phyloP scores from a whole-genome alignment of 2,797 vertebrate genomes.

The Girardinus metallicus region DNA sequence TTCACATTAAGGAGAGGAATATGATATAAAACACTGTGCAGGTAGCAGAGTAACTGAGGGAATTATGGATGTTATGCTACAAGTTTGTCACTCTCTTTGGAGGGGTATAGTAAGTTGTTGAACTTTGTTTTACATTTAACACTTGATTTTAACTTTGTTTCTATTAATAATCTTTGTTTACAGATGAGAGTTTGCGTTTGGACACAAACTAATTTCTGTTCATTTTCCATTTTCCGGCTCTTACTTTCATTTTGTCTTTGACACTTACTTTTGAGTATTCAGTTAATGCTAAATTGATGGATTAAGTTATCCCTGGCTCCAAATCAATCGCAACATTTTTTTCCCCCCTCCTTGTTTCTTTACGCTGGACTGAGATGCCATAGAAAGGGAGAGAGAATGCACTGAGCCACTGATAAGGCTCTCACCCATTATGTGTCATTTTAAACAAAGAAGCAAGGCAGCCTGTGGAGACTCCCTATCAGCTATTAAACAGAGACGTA shows the following conservation, averaged over 20 bases:
- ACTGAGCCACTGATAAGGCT: constrained; percentile 94
- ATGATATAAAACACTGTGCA: background rate
- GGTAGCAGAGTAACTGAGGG: background rate
- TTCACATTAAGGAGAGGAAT: background rate
- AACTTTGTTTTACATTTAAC: constrained; percentile 25
- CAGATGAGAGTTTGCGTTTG: constrained; percentile 47
- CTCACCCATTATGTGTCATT: constrained; percentile 95
- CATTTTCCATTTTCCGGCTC: constrained; percentile 70
- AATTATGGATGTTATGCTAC: background rate
- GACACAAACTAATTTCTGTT: constrained; percentile 78
- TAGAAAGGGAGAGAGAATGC: constrained; percentile 79
- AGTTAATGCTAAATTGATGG: constrained; percentile 96
- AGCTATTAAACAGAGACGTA: constrained; percentile 95
- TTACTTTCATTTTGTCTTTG: constrained; percentile 80
- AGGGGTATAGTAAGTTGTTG: background rate
- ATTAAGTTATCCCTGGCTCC: constrained; percentile 93
- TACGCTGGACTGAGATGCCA: constrained; percentile 53
- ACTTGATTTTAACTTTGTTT: constrained; percentile 42
- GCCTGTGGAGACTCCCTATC: constrained; percentile 94
- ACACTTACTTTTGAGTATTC: constrained; percentile 86
- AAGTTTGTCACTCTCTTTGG: constrained; percentile 15
- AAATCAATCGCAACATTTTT: constrained; percentile 86
- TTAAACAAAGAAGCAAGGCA: constrained; percentile 93
- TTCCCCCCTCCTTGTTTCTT: constrained; percentile 51
- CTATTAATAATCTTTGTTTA: constrained; percentile 51